Percentiles rank a stretch among this genome's conserved stretches.
phyloP scores from a whole-genome alignment of 2,797 vertebrate species.

The Neosilurus mollespiculum region DNA sequence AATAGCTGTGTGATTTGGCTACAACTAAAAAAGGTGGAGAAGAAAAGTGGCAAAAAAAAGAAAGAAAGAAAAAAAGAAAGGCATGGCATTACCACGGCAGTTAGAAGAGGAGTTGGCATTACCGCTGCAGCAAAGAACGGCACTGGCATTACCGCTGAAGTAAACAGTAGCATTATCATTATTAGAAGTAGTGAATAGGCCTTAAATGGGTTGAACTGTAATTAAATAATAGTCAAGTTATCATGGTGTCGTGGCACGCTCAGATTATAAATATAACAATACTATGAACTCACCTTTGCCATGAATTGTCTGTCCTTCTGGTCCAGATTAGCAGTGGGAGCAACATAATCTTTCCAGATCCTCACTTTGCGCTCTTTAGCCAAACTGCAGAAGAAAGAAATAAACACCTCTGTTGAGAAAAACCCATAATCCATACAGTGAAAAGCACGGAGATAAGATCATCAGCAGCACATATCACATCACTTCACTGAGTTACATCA shows the following conservation, averaged over 20 bases:
- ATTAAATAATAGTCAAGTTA: neutral
- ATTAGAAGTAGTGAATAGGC: neutral
- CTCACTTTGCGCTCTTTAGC: constrained; percentile 93
- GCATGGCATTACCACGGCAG: no score
- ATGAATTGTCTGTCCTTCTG: constrained; percentile 96
- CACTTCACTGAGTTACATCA: neutral
- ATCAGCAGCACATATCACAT: neutral
- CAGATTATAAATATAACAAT: neutral
- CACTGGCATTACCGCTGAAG: neutral
- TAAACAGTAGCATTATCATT: neutral
- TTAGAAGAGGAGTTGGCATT: no score
- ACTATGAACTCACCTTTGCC: constrained; percentile 82
- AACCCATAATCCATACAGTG: neutral
- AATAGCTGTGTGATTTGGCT: no score
- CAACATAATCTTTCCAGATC: constrained; percentile 98
- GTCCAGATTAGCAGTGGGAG: constrained; percentile 94
- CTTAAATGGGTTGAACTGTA: neutral
- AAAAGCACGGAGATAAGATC: neutral
- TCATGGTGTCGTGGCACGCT: neutral
- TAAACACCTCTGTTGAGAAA: constrained; percentile 5
- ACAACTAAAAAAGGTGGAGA: no score
- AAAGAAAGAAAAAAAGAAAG: no score
- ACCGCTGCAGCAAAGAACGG: neutral
- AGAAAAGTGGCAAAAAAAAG: no score
- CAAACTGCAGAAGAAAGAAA: constrained; percentile 70